A percentile compares a stretch with the other conserved stretches of the same genome.
phyloP scores from a whole-genome alignment of 2,797 vertebrate species.

The Rhincodon typus region DNA sequence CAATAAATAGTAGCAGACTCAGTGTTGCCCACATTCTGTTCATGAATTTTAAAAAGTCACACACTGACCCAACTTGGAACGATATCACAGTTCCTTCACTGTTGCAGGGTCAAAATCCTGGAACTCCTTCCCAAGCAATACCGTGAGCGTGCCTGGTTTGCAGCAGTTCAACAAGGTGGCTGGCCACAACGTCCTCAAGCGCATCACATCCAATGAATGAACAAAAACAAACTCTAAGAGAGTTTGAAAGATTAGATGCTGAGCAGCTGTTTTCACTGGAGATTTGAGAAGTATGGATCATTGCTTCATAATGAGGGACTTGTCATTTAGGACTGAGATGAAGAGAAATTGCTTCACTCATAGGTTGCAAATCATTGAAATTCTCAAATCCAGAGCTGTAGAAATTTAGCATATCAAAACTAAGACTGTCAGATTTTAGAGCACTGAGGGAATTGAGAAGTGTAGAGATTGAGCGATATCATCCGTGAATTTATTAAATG shows the following conservation, averaged over 20 bases:
- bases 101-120: too few species aligned
- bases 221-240: neutral
- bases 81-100: too few species aligned
- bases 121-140: too few species aligned
- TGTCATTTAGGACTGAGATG: neutral
- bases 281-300: neutral
- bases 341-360: neutral
- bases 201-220: neutral
- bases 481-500: neutral
- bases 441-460: neutral
- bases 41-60: too few species aligned
- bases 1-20: too few species aligned
- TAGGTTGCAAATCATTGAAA: neutral
- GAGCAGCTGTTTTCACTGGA: neutral
- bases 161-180: too few species aligned
- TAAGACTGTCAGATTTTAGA: neutral
- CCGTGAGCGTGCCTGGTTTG: too few species aligned
- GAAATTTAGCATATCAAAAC: neutral
- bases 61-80: too few species aligned
- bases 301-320: neutral
- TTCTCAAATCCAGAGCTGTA: neutral
- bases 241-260: neutral
- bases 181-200: neutral
- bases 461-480: neutral
- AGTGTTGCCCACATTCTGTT: too few species aligned